Evolutionary conservation across 1,140 invertebrate genomes (phyloP).

Genomic region (Aphaenogaster ashmeadi): DNA sequence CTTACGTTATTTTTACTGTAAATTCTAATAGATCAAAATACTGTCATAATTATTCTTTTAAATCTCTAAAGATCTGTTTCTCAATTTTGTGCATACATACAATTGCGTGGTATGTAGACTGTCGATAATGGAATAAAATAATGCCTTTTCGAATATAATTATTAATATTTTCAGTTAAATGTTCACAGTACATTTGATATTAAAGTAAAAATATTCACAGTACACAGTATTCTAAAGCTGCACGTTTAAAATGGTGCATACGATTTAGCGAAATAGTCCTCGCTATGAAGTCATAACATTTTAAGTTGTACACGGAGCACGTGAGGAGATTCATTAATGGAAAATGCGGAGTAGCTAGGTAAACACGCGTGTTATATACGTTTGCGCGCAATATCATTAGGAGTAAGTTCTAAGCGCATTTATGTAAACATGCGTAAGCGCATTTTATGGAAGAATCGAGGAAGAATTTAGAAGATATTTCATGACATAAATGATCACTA

Average conservation of each 20-base stretch:
- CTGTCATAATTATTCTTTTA: neutral
- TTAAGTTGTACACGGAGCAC: constrained; percentile 51
- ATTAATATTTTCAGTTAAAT: constrained; percentile 6
- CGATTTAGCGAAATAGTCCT: constrained; percentile 44
- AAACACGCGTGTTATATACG: constrained; percentile 29
- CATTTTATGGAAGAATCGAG: neutral
- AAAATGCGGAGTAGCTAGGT: constrained; percentile 42
- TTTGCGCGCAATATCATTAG: constrained; percentile 42
- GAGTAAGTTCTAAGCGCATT: constrained; percentile 21
- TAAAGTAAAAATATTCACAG: constrained; percentile 3
- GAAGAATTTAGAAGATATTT: neutral
- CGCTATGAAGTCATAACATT: constrained; percentile 60
- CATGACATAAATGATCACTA: neutral
- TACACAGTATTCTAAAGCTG: neutral
- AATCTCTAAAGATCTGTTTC: neutral
- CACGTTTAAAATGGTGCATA: constrained; percentile 42
- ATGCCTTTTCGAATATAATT: neutral
- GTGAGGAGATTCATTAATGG: constrained; percentile 61
- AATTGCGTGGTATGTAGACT: neutral
- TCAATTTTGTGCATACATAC: neutral
- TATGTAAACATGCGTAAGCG: constrained; percentile 23
- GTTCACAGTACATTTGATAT: neutral
- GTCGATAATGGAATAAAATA: neutral
- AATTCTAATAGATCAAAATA: neutral
- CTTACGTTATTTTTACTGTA: constrained; percentile 4